Conservation (phyloP, 2,888 invertebrate genomes). For the Chaetoderma sp. region DNA sequence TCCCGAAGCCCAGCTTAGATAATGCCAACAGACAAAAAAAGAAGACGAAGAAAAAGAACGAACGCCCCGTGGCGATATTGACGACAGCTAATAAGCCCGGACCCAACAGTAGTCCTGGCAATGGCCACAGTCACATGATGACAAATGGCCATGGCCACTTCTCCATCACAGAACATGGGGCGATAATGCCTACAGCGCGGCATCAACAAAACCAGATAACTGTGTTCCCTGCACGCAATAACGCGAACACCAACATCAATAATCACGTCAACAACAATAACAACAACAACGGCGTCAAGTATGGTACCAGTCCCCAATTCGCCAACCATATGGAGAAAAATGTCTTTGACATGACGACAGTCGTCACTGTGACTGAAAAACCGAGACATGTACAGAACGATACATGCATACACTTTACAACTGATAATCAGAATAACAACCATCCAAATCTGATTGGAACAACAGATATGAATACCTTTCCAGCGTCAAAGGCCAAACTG, state of each 20-base stretch:
- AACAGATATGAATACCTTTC: conserved; percentile 71
- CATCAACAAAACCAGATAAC: conserved; percentile 46
- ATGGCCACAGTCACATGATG: conserved; percentile 37
- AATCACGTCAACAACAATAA: conserved; percentile 75
- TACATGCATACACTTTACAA: too few relatives aligned
- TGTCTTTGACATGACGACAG: too few relatives aligned
- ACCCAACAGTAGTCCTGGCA: conserved; percentile 11
- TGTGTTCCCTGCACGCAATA: conserved; percentile 64
- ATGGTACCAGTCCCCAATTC: too few relatives aligned
- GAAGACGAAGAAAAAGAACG: conserved; percentile 77
- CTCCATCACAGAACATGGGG: conserved; percentile 7
- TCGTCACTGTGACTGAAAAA: too few relatives aligned
- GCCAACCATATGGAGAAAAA: too few relatives aligned
- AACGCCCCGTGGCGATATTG: conserved; percentile 75
- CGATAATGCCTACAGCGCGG: conserved; percentile 62
- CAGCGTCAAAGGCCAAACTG: too few relatives aligned
- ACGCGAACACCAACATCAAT: conserved; percentile 26
- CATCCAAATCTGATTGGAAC: not conserved
- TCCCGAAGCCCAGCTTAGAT: conserved; percentile 74
- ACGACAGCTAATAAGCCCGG: conserved; percentile 69
- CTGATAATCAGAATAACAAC: too few relatives aligned
- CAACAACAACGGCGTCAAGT: conserved; percentile 67
- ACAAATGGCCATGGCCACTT: conserved; percentile 38
- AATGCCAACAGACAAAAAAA: conserved; percentile 73
- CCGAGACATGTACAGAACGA: too few relatives aligned